phyloP scores from a whole-genome alignment of 2,113 vertebrate genomes.

The Chitala chitala region DNA sequence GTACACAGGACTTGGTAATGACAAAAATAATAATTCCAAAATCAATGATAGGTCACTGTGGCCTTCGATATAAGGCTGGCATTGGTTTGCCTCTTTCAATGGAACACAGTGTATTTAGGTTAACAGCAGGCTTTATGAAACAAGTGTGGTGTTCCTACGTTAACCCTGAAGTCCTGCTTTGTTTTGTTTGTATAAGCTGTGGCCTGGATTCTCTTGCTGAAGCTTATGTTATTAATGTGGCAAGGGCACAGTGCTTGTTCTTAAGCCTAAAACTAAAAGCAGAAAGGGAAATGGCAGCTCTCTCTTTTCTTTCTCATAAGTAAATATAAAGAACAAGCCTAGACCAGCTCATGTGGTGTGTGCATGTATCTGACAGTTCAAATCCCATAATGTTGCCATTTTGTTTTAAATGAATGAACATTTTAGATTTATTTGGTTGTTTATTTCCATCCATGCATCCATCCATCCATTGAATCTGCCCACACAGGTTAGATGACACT shows the following conservation, averaged over 20 bases:
- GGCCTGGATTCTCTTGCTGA: conserved; percentile 24
- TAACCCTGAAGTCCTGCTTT: conserved; percentile 17
- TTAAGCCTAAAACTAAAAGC: neutral
- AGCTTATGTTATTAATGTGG: conserved; percentile 26
- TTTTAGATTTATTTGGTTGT: neutral
- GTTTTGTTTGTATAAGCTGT: conserved; percentile 25
- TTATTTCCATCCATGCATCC: neutral
- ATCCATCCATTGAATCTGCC: neutral
- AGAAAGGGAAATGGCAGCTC: neutral
- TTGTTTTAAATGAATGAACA: neutral
- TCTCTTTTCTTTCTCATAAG: neutral
- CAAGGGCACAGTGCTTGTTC: conserved; percentile 4
- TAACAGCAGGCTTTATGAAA: neutral
- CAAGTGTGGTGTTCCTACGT: conserved; percentile 14
- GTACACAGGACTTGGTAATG: neutral
- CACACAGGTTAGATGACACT: too few species aligned
- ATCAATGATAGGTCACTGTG: neutral
- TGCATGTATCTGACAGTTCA: neutral
- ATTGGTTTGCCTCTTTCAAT: neutral
- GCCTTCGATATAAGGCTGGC: neutral
- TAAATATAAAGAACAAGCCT: neutral
- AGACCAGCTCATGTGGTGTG: neutral
- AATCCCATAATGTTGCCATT: neutral
- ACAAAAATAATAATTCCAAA: neutral
- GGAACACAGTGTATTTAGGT: conserved; percentile 5